phyloP scores from a whole-genome alignment of 2,113 vertebrate species.

The Loxodonta africana region DNA sequence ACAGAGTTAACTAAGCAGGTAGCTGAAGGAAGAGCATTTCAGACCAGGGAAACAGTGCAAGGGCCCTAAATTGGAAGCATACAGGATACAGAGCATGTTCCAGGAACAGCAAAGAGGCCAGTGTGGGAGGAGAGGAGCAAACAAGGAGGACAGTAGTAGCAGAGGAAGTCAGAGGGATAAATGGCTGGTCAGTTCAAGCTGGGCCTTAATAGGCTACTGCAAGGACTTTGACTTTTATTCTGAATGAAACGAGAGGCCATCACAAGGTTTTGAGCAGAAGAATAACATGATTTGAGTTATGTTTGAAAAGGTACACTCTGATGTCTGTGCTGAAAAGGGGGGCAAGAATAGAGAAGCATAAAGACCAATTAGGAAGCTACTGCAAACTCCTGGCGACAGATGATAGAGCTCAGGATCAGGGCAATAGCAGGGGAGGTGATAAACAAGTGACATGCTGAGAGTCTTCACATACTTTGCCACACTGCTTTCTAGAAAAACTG shows the following conservation, averaged over 20 bases:
- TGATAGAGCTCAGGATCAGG: background rate
- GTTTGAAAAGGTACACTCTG: constrained; percentile 43
- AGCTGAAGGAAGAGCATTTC: background rate
- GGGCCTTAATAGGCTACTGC: background rate
- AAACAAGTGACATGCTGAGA: background rate
- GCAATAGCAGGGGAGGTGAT: background rate
- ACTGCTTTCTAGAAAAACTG: constrained; percentile 24
- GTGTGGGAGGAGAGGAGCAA: background rate
- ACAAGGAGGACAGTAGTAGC: background rate
- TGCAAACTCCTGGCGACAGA: background rate
- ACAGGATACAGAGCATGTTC: background rate
- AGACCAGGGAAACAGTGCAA: background rate
- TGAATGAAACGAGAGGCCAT: constrained; percentile 22
- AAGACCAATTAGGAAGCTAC: background rate
- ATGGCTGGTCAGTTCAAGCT: background rate
- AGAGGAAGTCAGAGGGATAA: constrained; percentile 44
- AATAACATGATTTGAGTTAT: background rate
- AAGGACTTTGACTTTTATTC: constrained; percentile 5
- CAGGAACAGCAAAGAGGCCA: background rate
- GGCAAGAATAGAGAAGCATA: background rate
- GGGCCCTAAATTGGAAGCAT: background rate
- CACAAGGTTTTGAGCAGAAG: background rate
- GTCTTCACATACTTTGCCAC: constrained; percentile 12
- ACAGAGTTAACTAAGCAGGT: background rate
- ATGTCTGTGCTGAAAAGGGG: background rate